Percentiles rank a stretch among this genome's conserved stretches.
phyloP scores from a whole-genome alignment of 2,113 vertebrate genomes.

The Phyllopteryx taeniolatus region DNA sequence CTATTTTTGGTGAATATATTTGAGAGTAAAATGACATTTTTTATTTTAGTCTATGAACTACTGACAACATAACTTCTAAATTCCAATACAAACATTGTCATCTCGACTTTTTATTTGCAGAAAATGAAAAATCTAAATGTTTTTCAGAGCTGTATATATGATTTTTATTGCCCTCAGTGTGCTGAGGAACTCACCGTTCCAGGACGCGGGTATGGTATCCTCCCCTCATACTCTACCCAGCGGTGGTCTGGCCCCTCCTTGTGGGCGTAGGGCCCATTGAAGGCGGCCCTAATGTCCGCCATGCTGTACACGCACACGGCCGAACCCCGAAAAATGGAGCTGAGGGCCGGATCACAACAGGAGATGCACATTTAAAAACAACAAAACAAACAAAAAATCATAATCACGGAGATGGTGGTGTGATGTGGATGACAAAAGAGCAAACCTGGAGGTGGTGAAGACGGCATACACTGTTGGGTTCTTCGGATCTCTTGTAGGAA shows the following conservation, averaged over 20 bases:
- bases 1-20: too few relatives aligned
- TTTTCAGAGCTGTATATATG: background rate
- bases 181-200: conserved; percentile 75
- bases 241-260: conserved; percentile 93
- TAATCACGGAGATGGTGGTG: background rate
- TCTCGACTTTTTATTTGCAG: too few relatives aligned
- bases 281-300: conserved; percentile 89
- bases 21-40: too few relatives aligned
- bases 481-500: conserved; percentile 89
- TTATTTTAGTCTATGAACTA: background rate
- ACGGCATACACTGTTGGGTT: conserved; percentile 90
- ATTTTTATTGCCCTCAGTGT: background rate
- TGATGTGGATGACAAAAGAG: background rate
- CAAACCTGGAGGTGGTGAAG: conserved; percentile 93
- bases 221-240: conserved; percentile 93
- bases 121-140: too few relatives aligned
- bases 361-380: background rate
- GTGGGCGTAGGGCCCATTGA: conserved; percentile 94
- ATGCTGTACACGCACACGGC: conserved; percentile 95
- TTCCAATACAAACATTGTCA: too few relatives aligned
- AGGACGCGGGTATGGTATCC: conserved; percentile 91
- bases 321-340: conserved; percentile 96
- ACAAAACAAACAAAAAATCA: background rate
- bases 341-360: conserved; percentile 52
- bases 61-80: background rate